Percentiles rank a stretch among this genome's conserved stretches.
phyloP scores from a whole-genome alignment of 2,113 vertebrate species.

The Neotoma lepida region DNA sequence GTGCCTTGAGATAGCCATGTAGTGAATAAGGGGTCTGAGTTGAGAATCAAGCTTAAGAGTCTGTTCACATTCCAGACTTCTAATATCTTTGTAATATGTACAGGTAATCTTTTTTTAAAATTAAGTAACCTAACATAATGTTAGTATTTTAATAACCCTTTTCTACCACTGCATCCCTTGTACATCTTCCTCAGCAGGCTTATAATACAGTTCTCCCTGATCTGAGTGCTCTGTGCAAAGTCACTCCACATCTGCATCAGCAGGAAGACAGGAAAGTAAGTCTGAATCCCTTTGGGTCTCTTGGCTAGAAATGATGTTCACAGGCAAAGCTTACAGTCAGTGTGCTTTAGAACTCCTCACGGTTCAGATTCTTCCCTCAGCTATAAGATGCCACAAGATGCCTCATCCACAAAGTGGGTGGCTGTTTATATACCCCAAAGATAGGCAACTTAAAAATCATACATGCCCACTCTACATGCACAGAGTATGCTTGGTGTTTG shows the following conservation, averaged over 20 bases:
- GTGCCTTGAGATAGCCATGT: background rate
- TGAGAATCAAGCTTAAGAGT: background rate
- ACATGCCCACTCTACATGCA: background rate
- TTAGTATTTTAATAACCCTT: background rate
- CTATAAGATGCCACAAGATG: background rate
- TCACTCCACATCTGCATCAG: background rate
- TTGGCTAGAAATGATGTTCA: background rate
- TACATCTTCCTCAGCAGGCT: background rate
- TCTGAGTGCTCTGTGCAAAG: background rate
- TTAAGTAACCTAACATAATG: background rate
- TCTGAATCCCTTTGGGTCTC: background rate
- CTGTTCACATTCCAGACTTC: background rate
- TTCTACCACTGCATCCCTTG: background rate
- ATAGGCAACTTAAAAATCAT: background rate
- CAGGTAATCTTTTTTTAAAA: background rate
- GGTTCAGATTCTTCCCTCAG: background rate
- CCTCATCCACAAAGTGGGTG: background rate
- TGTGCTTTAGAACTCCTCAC: background rate
- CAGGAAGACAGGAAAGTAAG: background rate
- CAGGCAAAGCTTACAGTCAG: no score
- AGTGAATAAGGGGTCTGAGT: background rate
- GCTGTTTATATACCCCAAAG: background rate
- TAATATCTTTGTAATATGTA: background rate
- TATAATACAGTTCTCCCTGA: background rate
- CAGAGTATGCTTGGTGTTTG: background rate